Conservation (phyloP, 2,888 invertebrate species). For the Lobophora halterata region DNA sequence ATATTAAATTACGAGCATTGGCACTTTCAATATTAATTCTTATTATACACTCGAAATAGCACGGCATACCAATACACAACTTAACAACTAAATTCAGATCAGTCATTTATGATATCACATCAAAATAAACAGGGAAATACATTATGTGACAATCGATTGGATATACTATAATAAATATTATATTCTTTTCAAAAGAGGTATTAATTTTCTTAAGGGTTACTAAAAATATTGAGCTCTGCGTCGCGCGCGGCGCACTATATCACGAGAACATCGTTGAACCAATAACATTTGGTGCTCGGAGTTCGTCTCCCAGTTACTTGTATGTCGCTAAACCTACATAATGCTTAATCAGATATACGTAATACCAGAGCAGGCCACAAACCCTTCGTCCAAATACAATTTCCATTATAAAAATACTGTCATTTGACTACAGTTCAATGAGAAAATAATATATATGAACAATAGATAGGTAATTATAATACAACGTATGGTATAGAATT, state of each 20-base stretch:
- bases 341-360: slow-evolving; percentile 80
- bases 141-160: slow-evolving; percentile 78
- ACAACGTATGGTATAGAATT: slow-evolving; percentile 65
- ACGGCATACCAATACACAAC: slow-evolving; percentile 81
- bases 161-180: slow-evolving; percentile 73
- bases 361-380: slow-evolving; percentile 63
- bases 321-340: slow-evolving; percentile 81
- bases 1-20: slow-evolving; percentile 81
- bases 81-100: slow-evolving; percentile 83
- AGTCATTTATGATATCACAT: slow-evolving; percentile 83
- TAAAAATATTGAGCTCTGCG: slow-evolving; percentile 81
- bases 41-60: slow-evolving; percentile 80
- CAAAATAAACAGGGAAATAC: slow-evolving; percentile 82
- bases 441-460: slow-evolving; percentile 73
- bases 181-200: slow-evolving; percentile 81
- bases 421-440: slow-evolving; percentile 81
- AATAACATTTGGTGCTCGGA: slow-evolving; percentile 79
- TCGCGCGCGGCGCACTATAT: slow-evolving; percentile 75
- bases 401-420: slow-evolving; percentile 81
- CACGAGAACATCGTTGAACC: slow-evolving; percentile 80
- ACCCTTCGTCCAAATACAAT: slow-evolving; percentile 77
- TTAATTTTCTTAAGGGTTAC: slow-evolving; percentile 80
- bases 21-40: slow-evolving; percentile 81
- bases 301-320: slow-evolving; percentile 72
- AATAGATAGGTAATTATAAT: slow-evolving; percentile 59